Evolutionary conservation across 1,140 invertebrate species (phyloP), one percentile per base, ranked within the genome.

Genomic region (Eueides isabella): DNA sequence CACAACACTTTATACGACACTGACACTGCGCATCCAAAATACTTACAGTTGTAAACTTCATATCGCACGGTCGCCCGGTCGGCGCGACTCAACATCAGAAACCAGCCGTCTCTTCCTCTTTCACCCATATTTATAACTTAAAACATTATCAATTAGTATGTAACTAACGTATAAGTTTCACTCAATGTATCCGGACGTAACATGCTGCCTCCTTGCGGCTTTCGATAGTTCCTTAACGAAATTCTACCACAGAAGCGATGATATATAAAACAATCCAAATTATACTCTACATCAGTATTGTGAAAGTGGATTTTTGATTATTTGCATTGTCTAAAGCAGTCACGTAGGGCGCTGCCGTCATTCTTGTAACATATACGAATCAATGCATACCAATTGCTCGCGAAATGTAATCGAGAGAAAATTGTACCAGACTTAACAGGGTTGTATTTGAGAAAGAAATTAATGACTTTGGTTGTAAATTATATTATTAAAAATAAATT

Each of bases 121-220:
- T 71, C 79, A 88, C 88, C 83, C 76, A 90, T 91, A 91, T 89
- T 91, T 92, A 92, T 92, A 92, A 91, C 87, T 86, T 91, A 85
- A 74, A 85, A 75, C 44, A 41, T n/a, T 68, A 23, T 38, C 12
- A 74, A 91, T 91, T 91, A 85, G 86, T 90, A 92, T 92, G 89
- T 85, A 87, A 73, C 83, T 71, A 19, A 75, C 83, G 89, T 87
- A 6, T 67, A 70, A 71, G 78, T 92, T 92, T 91, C 91, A 91
- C 91, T 88, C 75, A 72, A 75, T 82, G 81, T 75, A 85, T 85
- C 85, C 87, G 86, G 84, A 90, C 86, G 77, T 85, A 68, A 72
- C 74, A 67, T 26, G 74, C 65, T 38, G 63, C 31, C 69, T 55
- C 66, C 85, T 85, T 77, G 75, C 79, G 81, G 83, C 88, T 91